A percentile compares a stretch with the other conserved stretches of the same genome.
These are phyloP conservation scores for Latrodectus hesperus DNA, from an alignment of 2,888 invertebrate genomes.

Conservation along the genomic window DNA sequence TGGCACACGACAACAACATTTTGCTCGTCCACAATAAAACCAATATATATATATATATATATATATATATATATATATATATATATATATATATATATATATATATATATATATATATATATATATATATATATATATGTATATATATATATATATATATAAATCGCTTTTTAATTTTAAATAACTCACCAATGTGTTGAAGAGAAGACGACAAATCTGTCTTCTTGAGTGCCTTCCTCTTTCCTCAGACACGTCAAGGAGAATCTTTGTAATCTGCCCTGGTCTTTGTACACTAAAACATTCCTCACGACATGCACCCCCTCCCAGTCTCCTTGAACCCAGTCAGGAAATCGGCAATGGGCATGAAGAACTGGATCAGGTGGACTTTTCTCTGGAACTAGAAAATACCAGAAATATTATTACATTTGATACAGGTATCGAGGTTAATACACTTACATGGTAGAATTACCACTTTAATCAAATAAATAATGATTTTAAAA, in stretches of 20 bases:
- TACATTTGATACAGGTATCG: too few species aligned
- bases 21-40: too few species aligned
- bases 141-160: too few species aligned
- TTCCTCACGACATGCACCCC: constrained; percentile 77
- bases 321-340: constrained; percentile 81
- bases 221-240: constrained; percentile 74
- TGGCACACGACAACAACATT: too few species aligned
- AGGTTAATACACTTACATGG: too few species aligned
- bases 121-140: too few species aligned
- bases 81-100: too few species aligned
- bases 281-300: constrained; percentile 77
- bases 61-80: too few species aligned
- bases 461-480: too few species aligned
- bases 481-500: too few species aligned
- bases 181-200: constrained; percentile 78
- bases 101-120: too few species aligned
- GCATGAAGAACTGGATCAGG: constrained; percentile 70
- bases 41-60: too few species aligned
- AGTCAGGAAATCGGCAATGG: constrained; percentile 79
- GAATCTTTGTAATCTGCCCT: constrained; percentile 77
- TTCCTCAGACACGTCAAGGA: constrained; percentile 77
- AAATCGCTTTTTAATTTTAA: neutral
- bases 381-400: constrained; percentile 67
- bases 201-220: constrained; percentile 77
- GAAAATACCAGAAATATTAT: neutral